Evolutionary conservation across 2,888 invertebrate genomes (phyloP), one percentile per base, ranked within the genome.

Genomic region (Ptychoptera contaminata): DNA sequence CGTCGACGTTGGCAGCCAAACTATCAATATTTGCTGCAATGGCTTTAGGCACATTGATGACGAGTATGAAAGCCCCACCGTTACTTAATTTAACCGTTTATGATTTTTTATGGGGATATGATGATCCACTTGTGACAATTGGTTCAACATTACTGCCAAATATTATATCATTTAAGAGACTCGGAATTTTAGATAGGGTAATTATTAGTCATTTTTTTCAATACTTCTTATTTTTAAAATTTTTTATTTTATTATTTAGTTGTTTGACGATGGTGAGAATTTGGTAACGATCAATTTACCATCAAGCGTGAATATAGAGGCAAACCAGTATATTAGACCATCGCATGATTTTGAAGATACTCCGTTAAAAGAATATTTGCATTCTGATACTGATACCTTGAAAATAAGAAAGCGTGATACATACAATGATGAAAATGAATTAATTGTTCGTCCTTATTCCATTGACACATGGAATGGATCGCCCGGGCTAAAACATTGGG

Each of bases 111-210:
- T 87, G 85, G 83, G 88, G 88, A 0, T 87, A 86, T 58, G 74
- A 83, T 2, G 87, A 90, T 56, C 69, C 72, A 0, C 57, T 90
- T 37, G 76, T 90, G 40, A 65, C 68, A 2, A 58, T 85, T 31
- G 85, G 83, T 0, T 74, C 81, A 51, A 72, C 68, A 16, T 61
- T 83, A 36, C 59, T 87, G 14, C 87, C 88, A 0, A 76, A 72
- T n/a, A 37, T 32, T 37, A 81, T 90, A 11, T 76, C 84, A 53
- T 88, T 87, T 55, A 67, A 71, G n/a, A 76, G 74, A 55, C 82
- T 91, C 53, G 91, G 90, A 1, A 69, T 90, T 39, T 64, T 90
- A 52, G 87, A 86, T 55, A 71, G 85, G 65, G 87, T 87, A 62
- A 71, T 73, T 64, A 16, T 29, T 6, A 30, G 30, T 39, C 44